Evolutionary conservation across 2,113 vertebrate genomes (phyloP).

Genomic region (Elephas maximus): DNA sequence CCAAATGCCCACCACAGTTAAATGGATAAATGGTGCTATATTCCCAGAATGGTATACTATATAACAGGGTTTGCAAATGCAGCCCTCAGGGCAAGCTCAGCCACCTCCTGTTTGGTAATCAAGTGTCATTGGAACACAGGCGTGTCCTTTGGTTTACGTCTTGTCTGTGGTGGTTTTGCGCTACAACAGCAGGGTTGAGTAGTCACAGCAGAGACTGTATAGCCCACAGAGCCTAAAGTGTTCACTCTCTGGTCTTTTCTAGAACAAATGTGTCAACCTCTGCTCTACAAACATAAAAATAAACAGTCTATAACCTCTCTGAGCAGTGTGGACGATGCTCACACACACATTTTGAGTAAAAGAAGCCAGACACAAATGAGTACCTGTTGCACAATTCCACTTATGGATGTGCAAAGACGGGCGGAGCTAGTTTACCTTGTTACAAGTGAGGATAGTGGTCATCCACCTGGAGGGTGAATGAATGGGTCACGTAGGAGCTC

Average conservation of each 20-base stretch:
- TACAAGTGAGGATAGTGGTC: rapidly evolving
- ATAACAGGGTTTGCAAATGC: rapidly evolving
- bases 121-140: neutral
- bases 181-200: neutral
- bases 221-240: neutral
- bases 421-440: rapidly evolving
- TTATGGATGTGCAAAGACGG: rapidly evolving
- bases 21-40: neutral
- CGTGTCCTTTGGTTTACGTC: rapidly evolving
- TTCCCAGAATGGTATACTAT: neutral
- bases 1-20: neutral
- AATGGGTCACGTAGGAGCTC: rapidly evolving
- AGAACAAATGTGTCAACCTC: neutral
- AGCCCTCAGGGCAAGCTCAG: neutral
- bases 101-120: neutral
- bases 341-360: neutral
- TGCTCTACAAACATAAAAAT: neutral
- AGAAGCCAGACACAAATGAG: neutral
- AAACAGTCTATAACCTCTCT: neutral
- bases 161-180: neutral
- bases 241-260: neutral
- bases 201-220: neutral
- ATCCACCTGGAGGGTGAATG: rapidly evolving
- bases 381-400: neutral
- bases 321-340: neutral